A percentile compares a stretch with the other conserved stretches of the same genome.
These are phyloP conservation scores for Aplocera efformata DNA, from an alignment of 2,888 invertebrate species.

Conservation along the genomic window DNA sequence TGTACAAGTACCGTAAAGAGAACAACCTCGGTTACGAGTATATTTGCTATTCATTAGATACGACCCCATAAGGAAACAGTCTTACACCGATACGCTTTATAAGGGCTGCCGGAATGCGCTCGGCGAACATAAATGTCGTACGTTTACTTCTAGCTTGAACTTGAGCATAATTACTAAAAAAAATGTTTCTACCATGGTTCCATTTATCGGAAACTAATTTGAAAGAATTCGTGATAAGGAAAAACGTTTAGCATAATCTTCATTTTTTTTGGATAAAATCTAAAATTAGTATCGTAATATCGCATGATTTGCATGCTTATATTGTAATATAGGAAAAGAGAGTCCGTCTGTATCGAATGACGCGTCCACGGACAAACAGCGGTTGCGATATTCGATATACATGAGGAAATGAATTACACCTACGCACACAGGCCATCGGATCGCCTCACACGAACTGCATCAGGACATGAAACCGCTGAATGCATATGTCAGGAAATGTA, in stretches of 20 bases:
- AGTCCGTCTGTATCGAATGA: conserved; percentile 49
- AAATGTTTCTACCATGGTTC: conserved; percentile 3
- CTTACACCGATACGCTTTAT: conserved; percentile 49
- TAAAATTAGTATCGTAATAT: conserved; percentile 1
- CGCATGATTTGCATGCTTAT: conserved; percentile 5
- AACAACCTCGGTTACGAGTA: conserved; percentile 50
- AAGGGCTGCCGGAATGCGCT: conserved; percentile 49
- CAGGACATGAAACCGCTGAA: conserved; percentile 44
- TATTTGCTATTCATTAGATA: conserved; percentile 70
- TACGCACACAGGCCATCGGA: conserved; percentile 40
- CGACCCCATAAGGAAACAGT: conserved; percentile 59
- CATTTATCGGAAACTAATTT: conserved; percentile 6
- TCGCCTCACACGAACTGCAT: conserved; percentile 49
- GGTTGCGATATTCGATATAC: conserved; percentile 45
- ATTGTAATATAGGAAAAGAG: conserved; percentile 34
- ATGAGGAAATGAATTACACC: conserved; percentile 60
- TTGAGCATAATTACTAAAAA: neutral
- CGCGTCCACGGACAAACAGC: conserved; percentile 53
- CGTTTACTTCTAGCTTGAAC: neutral
- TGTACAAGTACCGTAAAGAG: conserved; percentile 42
- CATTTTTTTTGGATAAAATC: neutral
- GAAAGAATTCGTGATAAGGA: conserved; percentile 3
- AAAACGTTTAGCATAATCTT: conserved; percentile 6
- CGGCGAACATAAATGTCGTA: conserved; percentile 26
- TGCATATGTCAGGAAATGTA: conserved; percentile 27